Evolutionary conservation across 2,797 vertebrate species (phyloP).

Genomic region (Thamnophis elegans): DNA sequence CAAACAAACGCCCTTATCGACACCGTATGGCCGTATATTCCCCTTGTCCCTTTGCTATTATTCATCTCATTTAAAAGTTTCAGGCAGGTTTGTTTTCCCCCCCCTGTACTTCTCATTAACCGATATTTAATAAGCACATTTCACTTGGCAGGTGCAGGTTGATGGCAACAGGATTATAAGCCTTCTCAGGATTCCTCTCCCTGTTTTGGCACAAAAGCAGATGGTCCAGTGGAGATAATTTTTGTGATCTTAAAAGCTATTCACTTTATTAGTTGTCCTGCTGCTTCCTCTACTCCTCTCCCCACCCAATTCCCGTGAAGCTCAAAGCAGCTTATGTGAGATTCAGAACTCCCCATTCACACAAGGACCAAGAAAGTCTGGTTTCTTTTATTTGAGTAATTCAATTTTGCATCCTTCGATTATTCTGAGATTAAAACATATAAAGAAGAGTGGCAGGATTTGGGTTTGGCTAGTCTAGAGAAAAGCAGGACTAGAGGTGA

Average conservation of each 20-base stretch:
- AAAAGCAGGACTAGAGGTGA: too few species aligned
- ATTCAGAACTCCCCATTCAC: not conserved
- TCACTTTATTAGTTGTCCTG: not conserved
- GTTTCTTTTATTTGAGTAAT: not conserved
- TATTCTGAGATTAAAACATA: too few species aligned
- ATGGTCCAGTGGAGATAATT: conserved; percentile 23
- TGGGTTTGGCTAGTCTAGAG: too few species aligned
- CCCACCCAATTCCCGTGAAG: not conserved
- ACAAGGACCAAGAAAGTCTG: not conserved
- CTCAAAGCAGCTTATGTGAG: not conserved
- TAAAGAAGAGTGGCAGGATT: too few species aligned
- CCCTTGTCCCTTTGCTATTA: not conserved
- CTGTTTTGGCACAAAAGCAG: conserved; percentile 28
- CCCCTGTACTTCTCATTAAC: conserved; percentile 28
- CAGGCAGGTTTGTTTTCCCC: not conserved
- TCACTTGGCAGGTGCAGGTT: conserved; percentile 28
- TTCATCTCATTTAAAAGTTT: conserved; percentile 14
- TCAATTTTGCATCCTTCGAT: not conserved
- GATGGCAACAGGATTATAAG: conserved; percentile 27
- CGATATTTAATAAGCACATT: conserved; percentile 30
- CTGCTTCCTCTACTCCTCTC: not conserved
- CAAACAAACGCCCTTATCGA: not conserved
- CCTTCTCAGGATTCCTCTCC: not conserved
- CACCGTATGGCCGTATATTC: not conserved
- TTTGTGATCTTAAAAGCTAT: conserved; percentile 27